phyloP scores from a whole-genome alignment of 2,113 vertebrate species.

The cat (Felis catus) region F.catus_Fca126_mat1.0 CM031415.1:86285001-86285500 shows the following conservation, averaged over 20 bases:
- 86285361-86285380: neutral
- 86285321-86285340: neutral
- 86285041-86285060: constrained; percentile 1
- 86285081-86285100: neutral
- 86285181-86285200: neutral
- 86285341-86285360: neutral
- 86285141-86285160: neutral
- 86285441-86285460: neutral
- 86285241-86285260: neutral
- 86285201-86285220: neutral
- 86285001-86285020: neutral
- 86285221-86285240: neutral
- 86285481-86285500: neutral
- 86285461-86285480: neutral
- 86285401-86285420: neutral
- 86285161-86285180: neutral
- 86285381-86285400: neutral
- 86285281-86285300: neutral
- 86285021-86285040: neutral
- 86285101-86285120: neutral
- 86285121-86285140: neutral
- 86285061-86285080: neutral
- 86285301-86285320: neutral
- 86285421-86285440: neutral
- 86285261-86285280: neutral